These are phyloP conservation scores for Dicycla oo DNA, from an alignment of 2,888 invertebrate genomes.

Conservation along the genomic window DNA sequence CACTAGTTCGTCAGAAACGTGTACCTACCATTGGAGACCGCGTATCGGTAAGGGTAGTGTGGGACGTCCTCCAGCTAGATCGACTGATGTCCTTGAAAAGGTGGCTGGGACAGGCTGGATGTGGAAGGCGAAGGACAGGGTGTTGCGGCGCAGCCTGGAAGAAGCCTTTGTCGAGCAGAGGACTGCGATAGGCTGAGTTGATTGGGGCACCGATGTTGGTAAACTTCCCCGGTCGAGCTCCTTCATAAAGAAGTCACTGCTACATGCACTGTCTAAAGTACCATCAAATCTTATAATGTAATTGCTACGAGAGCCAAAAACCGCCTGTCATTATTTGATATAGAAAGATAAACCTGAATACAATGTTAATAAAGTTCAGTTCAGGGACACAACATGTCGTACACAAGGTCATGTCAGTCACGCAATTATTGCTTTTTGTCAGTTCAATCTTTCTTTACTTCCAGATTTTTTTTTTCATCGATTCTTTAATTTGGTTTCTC, in stretches of 20 bases:
- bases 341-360: constrained; percentile 46
- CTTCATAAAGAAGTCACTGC: too few relatives aligned
- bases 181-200: background rate
- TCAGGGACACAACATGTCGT: constrained; percentile 38
- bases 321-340: constrained; percentile 38
- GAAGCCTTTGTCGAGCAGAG: background rate
- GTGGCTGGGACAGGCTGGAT: background rate
- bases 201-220: background rate
- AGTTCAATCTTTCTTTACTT: constrained; percentile 44
- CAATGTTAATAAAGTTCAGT: constrained; percentile 44
- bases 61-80: too few relatives aligned
- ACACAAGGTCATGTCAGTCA: constrained; percentile 47
- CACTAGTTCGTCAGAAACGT: background rate
- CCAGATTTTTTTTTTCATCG: constrained; percentile 19
- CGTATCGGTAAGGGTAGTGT: background rate
- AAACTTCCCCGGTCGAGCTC: background rate
- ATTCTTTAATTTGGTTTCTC: constrained; percentile 40
- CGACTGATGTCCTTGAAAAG: too few relatives aligned
- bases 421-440: constrained; percentile 43
- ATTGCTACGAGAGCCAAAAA: constrained; percentile 12
- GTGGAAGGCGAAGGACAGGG: background rate
- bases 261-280: background rate
- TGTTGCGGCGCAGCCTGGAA: background rate
- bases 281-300: constrained; percentile 3
- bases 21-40: background rate